Evolutionary conservation across 2,113 vertebrate species (phyloP).

Genomic region (Bombycilla garrulus): DNA sequence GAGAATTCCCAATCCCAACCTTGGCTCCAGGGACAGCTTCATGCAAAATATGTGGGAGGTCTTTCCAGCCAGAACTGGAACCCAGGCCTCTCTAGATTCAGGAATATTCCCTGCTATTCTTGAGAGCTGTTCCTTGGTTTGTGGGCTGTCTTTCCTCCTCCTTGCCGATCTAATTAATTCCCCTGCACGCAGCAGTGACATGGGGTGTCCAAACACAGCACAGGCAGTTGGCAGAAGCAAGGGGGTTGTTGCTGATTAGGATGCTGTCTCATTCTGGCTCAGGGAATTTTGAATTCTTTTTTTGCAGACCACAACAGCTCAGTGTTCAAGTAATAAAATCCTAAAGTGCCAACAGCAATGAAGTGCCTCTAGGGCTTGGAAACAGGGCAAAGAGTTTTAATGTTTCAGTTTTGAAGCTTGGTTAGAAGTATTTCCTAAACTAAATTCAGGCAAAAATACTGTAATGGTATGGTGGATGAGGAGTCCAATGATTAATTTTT

Average conservation of each 20-base stretch:
- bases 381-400: neutral
- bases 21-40: neutral
- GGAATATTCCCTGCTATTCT: neutral
- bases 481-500: neutral
- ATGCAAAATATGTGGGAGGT: neutral
- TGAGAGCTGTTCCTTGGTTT: neutral
- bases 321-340: neutral
- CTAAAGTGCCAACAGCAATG: neutral
- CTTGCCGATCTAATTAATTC: neutral
- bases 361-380: neutral
- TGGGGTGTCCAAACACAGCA: neutral
- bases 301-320: neutral
- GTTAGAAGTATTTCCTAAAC: neutral
- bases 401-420: neutral
- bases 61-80: neutral
- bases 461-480: neutral
- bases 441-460: neutral
- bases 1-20: neutral
- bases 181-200: neutral
- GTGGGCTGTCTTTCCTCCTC: neutral
- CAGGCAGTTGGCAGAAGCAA: neutral
- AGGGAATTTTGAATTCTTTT: neutral
- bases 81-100: neutral
- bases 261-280: neutral
- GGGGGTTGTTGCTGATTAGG: neutral